Evolutionary conservation across 2,797 vertebrate genomes (phyloP).

Genomic region (Falco cherrug): DNA sequence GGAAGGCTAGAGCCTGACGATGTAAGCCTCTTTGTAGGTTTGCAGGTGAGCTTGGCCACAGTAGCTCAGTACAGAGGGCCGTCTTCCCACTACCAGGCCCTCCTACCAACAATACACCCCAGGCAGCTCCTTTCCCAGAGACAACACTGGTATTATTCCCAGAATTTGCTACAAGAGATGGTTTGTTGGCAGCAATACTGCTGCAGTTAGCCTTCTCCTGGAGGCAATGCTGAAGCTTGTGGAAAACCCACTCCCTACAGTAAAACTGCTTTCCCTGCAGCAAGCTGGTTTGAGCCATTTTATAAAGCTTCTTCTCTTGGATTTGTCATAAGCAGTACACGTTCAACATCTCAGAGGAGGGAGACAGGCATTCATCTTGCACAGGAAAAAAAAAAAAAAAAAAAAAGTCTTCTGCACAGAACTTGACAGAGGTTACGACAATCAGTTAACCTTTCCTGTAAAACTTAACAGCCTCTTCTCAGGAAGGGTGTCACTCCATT

Average conservation of each 20-base stretch:
- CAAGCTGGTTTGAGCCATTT: slow-evolving; percentile 95
- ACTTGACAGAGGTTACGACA: neutral
- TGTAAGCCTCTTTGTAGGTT: slow-evolving; percentile 87
- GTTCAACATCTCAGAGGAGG: slow-evolving; percentile 21
- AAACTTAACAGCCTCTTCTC: slow-evolving; percentile 24
- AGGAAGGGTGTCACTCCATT: slow-evolving; percentile 49
- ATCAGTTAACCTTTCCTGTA: neutral
- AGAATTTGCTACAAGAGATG: slow-evolving; percentile 69
- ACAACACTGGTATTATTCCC: slow-evolving; percentile 75
- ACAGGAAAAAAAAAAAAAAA: neutral
- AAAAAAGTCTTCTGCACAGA: neutral
- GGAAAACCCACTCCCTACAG: slow-evolving; percentile 99
- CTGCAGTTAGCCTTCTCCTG: slow-evolving; percentile 91
- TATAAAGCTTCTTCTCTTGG: slow-evolving; percentile 74
- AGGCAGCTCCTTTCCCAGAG: slow-evolving; percentile 82
- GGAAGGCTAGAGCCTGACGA: slow-evolving; percentile 89
- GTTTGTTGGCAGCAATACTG: slow-evolving; percentile 75
- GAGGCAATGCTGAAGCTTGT: slow-evolving; percentile 98
- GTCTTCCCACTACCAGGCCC: slow-evolving; percentile 97
- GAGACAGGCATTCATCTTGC: neutral
- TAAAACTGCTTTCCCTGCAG: slow-evolving; percentile 98
- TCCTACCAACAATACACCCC: slow-evolving; percentile 95
- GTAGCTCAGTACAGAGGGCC: slow-evolving; percentile 91
- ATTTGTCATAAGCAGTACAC: slow-evolving; percentile 60
- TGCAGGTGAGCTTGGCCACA: slow-evolving; percentile 91